phyloP scores from a whole-genome alignment of 1,140 invertebrate genomes.

The Ditylenchus dipsaci region DNA sequence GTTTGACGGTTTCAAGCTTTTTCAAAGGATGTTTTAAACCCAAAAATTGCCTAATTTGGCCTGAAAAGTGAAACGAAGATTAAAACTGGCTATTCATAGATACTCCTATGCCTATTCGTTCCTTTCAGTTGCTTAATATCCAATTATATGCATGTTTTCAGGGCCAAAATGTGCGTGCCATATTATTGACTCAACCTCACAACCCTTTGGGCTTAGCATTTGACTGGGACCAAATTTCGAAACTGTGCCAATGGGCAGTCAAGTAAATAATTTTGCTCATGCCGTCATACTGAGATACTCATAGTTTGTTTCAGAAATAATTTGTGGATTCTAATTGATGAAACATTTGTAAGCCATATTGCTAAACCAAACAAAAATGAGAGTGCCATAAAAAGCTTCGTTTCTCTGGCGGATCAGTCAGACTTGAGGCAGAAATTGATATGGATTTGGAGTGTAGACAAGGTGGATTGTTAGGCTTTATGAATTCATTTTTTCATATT shows the following conservation, averaged over 20 bases:
- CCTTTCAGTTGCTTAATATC: not conserved
- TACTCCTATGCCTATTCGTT: too few species aligned
- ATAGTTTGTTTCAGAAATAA: constrained; percentile 29
- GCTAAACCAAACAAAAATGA: not conserved
- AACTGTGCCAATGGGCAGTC: constrained; percentile 32
- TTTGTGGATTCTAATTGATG: constrained; percentile 29
- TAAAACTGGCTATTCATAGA: too few species aligned
- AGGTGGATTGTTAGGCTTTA: constrained; percentile 6
- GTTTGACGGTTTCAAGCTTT: too few species aligned
- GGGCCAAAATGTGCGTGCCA: constrained; percentile 22
- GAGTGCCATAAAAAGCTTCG: not conserved
- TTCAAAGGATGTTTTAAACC: too few species aligned
- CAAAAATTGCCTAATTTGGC: too few species aligned
- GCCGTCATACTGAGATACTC: too few species aligned
- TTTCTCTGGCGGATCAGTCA: constrained; percentile 20
- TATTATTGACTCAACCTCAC: constrained; percentile 35
- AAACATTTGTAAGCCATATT: constrained; percentile 37
- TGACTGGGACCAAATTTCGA: constrained; percentile 10
- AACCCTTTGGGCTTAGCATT: constrained; percentile 32
- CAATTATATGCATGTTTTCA: constrained; percentile 6
- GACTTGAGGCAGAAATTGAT: constrained; percentile 21
- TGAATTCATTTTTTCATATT: constrained; percentile 1
- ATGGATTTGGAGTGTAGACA: constrained; percentile 31
- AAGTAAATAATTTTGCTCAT: constrained; percentile 12
- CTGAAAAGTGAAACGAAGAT: too few species aligned